Conservation (phyloP, 2,113 vertebrate genomes). For the Strix uralensis region DNA sequence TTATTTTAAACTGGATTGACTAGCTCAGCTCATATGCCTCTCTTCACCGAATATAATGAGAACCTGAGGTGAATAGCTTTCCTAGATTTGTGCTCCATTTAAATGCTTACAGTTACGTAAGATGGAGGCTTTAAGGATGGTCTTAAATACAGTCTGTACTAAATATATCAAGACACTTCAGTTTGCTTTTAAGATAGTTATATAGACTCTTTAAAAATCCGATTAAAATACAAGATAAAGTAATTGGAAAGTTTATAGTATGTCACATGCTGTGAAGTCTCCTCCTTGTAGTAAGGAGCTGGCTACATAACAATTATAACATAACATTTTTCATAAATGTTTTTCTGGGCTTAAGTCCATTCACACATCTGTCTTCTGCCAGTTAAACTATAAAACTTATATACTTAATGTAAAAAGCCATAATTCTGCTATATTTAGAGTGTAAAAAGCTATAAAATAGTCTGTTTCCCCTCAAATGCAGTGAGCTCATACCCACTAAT, state of each 20-base stretch:
- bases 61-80: neutral
- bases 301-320: neutral
- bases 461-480: neutral
- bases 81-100: neutral
- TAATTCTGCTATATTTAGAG: neutral
- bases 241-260: neutral
- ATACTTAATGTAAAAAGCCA: neutral
- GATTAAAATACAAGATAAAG: neutral
- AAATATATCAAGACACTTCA: accelerated
- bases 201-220: neutral
- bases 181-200: neutral
- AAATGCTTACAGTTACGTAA: neutral
- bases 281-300: neutral
- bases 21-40: neutral
- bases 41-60: neutral
- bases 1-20: neutral
- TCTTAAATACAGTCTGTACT: neutral
- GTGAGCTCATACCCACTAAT: neutral
- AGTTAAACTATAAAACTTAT: neutral
- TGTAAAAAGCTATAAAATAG: neutral
- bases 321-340: neutral
- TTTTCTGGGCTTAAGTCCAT: neutral
- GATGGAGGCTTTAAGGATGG: neutral
- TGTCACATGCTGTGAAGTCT: too few relatives aligned
- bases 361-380: neutral